Evolutionary conservation across 2,797 vertebrate species (phyloP), one percentile per base, ranked within the genome.

Genomic region (Hyperoplus lanceolatus): DNA sequence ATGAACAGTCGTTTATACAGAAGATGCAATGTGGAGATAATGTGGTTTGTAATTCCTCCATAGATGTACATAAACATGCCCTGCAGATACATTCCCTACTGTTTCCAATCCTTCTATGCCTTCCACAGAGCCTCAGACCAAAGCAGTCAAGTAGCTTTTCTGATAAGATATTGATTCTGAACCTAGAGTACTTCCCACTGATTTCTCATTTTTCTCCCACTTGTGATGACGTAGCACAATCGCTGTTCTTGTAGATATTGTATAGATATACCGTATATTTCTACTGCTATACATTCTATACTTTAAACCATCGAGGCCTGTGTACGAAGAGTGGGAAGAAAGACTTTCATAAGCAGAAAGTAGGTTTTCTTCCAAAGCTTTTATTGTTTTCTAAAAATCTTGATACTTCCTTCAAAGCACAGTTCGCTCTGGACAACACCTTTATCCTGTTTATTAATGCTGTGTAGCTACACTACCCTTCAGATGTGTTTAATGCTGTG

Each of bases 51-150:
- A 7, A 36, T 50, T 50, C 39, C 0, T 48, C 56, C 48, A 2
- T 1, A 61, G 49, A 73, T 18, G 56, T 45, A 61, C 55, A 56
- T 36, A 42, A 59, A 64, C 55, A 18, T 6, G 0, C 61, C 43
- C 42, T 58, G 62, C 45, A 66, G 67, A 49, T 7, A 0, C 69
- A 61, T 49, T 54, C 62, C 36, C 39, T 63, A 39, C 29, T 55
- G 74, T 79, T 80, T 82, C 63, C 57, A 39, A 36, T 79, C 72
- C 46, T 70, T 41, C 72, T 73, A 7, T 8, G 73, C 72, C 80
- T 74, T 79, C 69, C 61, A 71, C 66, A 15, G 4, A 71, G 3
- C 29, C 29, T 3, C 66, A 49, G 29, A 67, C 39, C 7, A 29
- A 29, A 29, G 58, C 39, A 8, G 39, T 41, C 58, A 1, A 21